Conservation (phyloP, 2,113 vertebrate genomes). For the Pampusana beccarii region DNA sequence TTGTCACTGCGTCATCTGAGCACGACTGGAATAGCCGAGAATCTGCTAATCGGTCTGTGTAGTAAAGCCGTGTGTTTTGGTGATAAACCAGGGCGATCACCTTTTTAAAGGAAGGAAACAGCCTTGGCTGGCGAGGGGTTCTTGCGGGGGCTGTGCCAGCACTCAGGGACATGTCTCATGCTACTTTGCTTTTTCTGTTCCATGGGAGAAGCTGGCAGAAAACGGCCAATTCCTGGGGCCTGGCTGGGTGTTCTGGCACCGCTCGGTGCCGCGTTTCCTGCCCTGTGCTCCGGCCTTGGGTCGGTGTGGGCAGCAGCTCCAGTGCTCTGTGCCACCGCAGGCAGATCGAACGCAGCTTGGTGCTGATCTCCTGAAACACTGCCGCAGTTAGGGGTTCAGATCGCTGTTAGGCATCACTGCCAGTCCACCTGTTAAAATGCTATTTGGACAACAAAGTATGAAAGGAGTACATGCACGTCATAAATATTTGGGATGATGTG, state of each 20-base stretch:
- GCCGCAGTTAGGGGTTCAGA: neutral
- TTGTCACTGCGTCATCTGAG: neutral
- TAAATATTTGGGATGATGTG: neutral
- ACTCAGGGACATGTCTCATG: neutral
- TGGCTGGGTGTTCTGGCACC: constrained; percentile 40
- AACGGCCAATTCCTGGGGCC: constrained; percentile 22
- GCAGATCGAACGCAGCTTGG: neutral
- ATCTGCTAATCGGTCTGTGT: neutral
- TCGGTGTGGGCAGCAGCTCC: neutral
- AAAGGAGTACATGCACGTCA: neutral
- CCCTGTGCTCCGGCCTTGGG: neutral
- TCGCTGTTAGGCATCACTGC: neutral
- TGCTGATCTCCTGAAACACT: constrained; percentile 34
- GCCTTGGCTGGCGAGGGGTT: neutral
- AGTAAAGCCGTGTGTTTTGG: neutral
- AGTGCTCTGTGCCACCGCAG: neutral
- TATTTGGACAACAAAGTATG: neutral
- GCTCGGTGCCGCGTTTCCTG: constrained; percentile 3
- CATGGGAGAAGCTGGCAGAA: constrained; percentile 42
- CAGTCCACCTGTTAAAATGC: constrained; percentile 45
- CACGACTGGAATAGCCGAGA: neutral
- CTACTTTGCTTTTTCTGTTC: constrained; percentile 32
- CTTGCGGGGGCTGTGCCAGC: neutral
- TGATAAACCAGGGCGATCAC: neutral
- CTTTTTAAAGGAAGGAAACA: neutral